Evolutionary conservation across 2,113 vertebrate species (phyloP).

Genomic region (Felis catus): DNA sequence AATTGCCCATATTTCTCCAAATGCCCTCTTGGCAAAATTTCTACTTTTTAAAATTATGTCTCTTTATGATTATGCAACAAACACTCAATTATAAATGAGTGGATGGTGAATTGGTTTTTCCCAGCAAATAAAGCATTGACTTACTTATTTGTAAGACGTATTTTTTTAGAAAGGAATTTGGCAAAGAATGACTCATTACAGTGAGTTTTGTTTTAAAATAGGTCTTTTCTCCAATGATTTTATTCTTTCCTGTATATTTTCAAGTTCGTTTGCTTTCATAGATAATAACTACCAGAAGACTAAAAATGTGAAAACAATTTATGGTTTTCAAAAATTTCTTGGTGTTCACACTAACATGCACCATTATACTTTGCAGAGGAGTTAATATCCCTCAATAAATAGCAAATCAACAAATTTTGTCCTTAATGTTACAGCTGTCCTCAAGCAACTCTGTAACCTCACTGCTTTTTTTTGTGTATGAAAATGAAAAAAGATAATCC

Average conservation of each 20-base stretch:
- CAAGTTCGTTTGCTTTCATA: background rate
- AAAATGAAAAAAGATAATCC: background rate
- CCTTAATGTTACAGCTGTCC: background rate
- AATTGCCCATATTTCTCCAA: background rate
- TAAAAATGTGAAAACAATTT: slow-evolving; percentile 1
- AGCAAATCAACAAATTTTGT: background rate
- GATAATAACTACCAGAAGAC: background rate
- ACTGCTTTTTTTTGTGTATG: background rate
- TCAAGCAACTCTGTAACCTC: background rate
- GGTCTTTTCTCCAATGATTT: background rate
- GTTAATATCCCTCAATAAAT: background rate
- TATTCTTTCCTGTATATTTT: background rate
- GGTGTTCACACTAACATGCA: background rate
- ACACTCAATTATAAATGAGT: background rate
- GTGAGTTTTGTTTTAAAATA: slow-evolving; percentile 6
- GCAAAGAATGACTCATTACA: background rate
- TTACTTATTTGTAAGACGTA: background rate
- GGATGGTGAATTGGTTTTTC: background rate
- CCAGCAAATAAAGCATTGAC: background rate
- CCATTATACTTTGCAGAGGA: background rate
- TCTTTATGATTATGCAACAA: background rate
- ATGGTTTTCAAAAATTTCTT: background rate
- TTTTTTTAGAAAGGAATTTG: background rate
- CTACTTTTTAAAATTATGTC: background rate
- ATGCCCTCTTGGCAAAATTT: background rate